These are phyloP conservation scores for Lordiphosa clarofinis DNA, from an alignment of 1,140 invertebrate genomes.

Conservation along the genomic window DNA sequence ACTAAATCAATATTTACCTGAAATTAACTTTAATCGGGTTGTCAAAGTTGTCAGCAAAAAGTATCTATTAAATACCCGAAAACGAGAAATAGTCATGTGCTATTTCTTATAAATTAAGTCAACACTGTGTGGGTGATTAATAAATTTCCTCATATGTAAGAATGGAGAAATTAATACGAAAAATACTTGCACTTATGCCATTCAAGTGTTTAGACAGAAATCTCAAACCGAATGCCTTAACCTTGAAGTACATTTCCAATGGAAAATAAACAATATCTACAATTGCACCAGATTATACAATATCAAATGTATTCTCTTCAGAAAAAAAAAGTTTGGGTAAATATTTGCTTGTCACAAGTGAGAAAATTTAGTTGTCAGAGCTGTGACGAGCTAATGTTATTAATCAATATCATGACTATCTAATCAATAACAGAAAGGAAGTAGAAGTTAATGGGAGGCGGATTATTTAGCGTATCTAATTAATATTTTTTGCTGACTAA, in stretches of 20 bases:
- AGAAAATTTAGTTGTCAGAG: constrained; percentile 50
- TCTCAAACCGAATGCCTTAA: constrained; percentile 18
- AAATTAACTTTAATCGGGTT: constrained; percentile 61
- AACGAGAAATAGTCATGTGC: constrained; percentile 54
- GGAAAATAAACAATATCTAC: constrained; percentile 31
- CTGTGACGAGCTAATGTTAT: constrained; percentile 32
- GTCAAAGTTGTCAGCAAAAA: constrained; percentile 51
- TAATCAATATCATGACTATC: constrained; percentile 71
- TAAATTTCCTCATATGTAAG: neutral
- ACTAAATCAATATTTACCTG: constrained; percentile 56
- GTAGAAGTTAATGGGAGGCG: constrained; percentile 19
- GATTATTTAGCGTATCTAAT: constrained; percentile 2
- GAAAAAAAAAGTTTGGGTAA: constrained; percentile 25
- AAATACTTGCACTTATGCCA: constrained; percentile 3
- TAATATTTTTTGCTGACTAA: constrained; percentile 5
- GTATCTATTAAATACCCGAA: constrained; percentile 26
- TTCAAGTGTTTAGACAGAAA: constrained; percentile 16
- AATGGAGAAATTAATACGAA: constrained; percentile 4
- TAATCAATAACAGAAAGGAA: constrained; percentile 41
- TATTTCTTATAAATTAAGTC: constrained; percentile 49
- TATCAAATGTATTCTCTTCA: constrained; percentile 8
- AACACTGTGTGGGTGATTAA: constrained; percentile 17
- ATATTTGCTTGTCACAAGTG: constrained; percentile 33
- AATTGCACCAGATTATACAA: constrained; percentile 51
- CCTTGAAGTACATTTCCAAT: constrained; percentile 31